A percentile compares a stretch with the other conserved stretches of the same genome.
These are phyloP conservation scores for Elgonia sp. DNA, from an alignment of 2,888 invertebrate species.

Conservation along the genomic window DNA sequence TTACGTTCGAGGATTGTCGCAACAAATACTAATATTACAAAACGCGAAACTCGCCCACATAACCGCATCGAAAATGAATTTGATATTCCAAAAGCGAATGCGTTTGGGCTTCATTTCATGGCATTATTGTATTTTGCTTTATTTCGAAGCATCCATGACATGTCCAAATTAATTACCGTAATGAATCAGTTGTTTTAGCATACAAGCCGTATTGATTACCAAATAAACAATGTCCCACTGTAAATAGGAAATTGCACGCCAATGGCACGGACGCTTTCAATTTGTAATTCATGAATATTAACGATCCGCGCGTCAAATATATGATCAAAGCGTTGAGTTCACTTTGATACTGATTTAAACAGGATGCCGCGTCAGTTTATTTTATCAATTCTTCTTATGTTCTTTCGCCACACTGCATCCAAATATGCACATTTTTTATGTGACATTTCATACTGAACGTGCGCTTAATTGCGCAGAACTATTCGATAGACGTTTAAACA, in stretches of 20 bases:
- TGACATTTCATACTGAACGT: slow-evolving; percentile 51
- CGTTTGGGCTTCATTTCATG: slow-evolving; percentile 26
- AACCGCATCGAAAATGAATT: slow-evolving; percentile 33
- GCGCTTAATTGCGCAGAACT: slow-evolving; percentile 51
- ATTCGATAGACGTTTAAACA: slow-evolving; percentile 38
- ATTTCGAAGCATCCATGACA: slow-evolving; percentile 54
- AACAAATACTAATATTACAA: slow-evolving; percentile 29
- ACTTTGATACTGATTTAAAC: slow-evolving; percentile 61
- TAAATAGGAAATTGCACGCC: slow-evolving; percentile 57
- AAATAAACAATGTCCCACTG: slow-evolving; percentile 64
- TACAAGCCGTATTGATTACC: slow-evolving; percentile 67
- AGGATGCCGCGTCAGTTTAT: slow-evolving; percentile 17
- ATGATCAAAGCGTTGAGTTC: slow-evolving; percentile 71
- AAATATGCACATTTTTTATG: slow-evolving; percentile 38
- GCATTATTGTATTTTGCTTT: slow-evolving; percentile 58
- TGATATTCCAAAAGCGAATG: slow-evolving; percentile 58
- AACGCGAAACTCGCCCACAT: slow-evolving; percentile 15
- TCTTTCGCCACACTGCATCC: slow-evolving; percentile 23
- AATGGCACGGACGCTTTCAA: slow-evolving; percentile 68
- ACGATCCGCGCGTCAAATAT: slow-evolving; percentile 67
- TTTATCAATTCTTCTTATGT: slow-evolving; percentile 4
- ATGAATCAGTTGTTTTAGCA: slow-evolving; percentile 65
- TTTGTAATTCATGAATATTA: slow-evolving; percentile 76
- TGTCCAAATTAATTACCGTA: slow-evolving; percentile 65
- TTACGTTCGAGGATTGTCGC: background rate